These are phyloP conservation scores for Peromyscus eremicus DNA, from an alignment of 2,797 vertebrate genomes.

Conservation along the genomic window DNA sequence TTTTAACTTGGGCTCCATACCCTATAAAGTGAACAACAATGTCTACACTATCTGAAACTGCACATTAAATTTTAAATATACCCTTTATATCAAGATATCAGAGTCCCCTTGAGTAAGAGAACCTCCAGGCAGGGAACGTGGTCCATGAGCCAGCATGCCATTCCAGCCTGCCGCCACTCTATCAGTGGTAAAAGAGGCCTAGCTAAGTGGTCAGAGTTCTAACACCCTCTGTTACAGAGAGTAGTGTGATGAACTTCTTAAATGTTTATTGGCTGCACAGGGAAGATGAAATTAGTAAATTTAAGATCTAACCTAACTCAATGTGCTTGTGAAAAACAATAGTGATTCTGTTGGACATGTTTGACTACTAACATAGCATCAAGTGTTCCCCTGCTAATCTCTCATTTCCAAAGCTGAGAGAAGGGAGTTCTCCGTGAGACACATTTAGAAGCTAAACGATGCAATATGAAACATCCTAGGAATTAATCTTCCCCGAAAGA, in stretches of 20 bases:
- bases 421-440: neutral
- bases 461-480: neutral
- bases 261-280: neutral
- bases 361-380: neutral
- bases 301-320: neutral
- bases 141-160: neutral
- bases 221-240: neutral
- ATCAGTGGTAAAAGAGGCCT: neutral
- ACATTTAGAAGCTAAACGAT: conserved; percentile 50
- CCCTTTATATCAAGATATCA: neutral
- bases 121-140: neutral
- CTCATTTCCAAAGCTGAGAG: neutral
- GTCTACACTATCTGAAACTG: neutral
- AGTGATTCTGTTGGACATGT: neutral
- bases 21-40: neutral
- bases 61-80: neutral
- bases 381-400: neutral
- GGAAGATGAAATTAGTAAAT: conserved; percentile 16
- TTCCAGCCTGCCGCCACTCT: neutral
- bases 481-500: neutral
- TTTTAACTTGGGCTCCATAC: neutral
- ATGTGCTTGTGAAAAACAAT: neutral
- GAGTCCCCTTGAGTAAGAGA: neutral
- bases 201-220: neutral
- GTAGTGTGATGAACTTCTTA: neutral